Evolutionary conservation across 2,113 vertebrate species (phyloP), one percentile per base, ranked within the genome.

Genomic region (Podilymbus podiceps): DNA sequence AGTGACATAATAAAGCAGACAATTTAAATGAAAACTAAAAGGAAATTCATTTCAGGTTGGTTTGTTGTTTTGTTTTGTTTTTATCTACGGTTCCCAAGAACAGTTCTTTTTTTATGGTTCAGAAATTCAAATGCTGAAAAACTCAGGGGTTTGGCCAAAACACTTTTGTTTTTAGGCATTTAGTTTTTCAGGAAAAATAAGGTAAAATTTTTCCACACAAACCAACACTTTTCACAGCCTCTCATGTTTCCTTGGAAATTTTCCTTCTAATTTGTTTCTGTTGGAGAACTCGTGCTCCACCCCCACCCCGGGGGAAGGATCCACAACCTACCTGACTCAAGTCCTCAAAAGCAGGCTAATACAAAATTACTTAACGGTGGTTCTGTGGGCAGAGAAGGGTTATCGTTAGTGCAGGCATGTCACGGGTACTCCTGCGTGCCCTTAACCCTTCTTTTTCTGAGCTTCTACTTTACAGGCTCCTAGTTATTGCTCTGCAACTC

Each of bases 241-340:
- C 94, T 95, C 75, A 68, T 81, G 27, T 95, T 95, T 89, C 89
- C 77, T 85, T 91, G 94, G 91, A 92, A 91, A 89, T 95, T 91
- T 93, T 94, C 78, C 82, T 93, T 66, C 49, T 69, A 76, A 88
- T 93, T 94, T 91, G 82, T 93, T 96, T 96, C 85, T 93, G 53
- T 95, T 95, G 88, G 93, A 93, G 78, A 38, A 85, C 50, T 63
- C 1, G 1, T 31, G 50, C 60, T 95, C 89, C 72, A 49, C n/a
- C 42, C 38, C 30, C 38, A 38, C 38, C 44, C 33, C 8, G 27
- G 62, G 55, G 91, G 73, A 59, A 78, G 67, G 74, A 68, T 64
- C 50, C 5, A 11, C 46, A 80, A 72, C 63, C 67, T 85, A 93
- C 93, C 92, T 93, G 92, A 73, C 55, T 80, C 31, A 27, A 64